Percentiles rank a stretch among this genome's conserved stretches.
Evolutionary conservation across 2,113 vertebrate species (phyloP).

Genomic region (Stegastes partitus): DNA sequence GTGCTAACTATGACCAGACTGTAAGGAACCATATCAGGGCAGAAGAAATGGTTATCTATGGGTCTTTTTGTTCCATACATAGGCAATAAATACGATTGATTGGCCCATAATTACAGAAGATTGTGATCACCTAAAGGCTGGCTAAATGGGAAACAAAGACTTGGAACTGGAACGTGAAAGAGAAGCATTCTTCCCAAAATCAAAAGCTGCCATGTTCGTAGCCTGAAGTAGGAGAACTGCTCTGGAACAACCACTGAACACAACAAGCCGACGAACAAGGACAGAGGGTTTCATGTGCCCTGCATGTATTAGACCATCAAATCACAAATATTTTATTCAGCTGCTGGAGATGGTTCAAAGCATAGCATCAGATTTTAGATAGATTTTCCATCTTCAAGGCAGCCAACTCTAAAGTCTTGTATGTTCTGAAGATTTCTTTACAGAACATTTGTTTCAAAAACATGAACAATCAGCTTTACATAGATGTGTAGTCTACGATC

Average conservation of each 20-base stretch:
- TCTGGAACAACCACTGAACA: slow-evolving; percentile 13
- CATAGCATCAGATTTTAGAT: neutral
- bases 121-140: slow-evolving; percentile 42
- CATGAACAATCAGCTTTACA: neutral
- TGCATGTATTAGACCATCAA: slow-evolving; percentile 33
- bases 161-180: slow-evolving; percentile 34
- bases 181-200: slow-evolving; percentile 47
- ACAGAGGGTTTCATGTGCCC: neutral
- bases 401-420: neutral
- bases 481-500: neutral
- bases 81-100: slow-evolving; percentile 66
- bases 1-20: slow-evolving; percentile 46
- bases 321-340: slow-evolving; percentile 12
- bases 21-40: neutral
- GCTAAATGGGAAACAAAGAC: slow-evolving; percentile 23
- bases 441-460: neutral
- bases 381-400: neutral
- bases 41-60: slow-evolving; percentile 18
- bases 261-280: neutral
- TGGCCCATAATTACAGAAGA: slow-evolving; percentile 41
- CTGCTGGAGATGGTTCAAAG: neutral
- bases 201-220: slow-evolving; percentile 29
- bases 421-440: neutral
- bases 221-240: slow-evolving; percentile 32
- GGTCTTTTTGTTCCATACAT: slow-evolving; percentile 22